Percentiles rank a stretch among this genome's conserved stretches.
Evolutionary conservation across 2,797 vertebrate genomes (phyloP).

Genomic region (Morus bassanus): DNA sequence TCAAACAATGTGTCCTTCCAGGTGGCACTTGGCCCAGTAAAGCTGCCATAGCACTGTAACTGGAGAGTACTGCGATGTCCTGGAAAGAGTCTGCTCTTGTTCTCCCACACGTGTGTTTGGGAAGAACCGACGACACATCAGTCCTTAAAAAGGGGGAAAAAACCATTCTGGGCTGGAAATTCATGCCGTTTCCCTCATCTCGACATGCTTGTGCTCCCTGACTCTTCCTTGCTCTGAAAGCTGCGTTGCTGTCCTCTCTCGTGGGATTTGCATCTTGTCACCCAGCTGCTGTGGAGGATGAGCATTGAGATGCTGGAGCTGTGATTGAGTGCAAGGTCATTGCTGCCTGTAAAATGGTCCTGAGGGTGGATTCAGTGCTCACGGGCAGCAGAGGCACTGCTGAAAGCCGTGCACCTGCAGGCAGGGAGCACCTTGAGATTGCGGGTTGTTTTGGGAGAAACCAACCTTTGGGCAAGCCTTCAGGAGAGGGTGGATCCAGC

Average conservation of each 20-base stretch:
- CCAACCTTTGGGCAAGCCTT: not conserved
- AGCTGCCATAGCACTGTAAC: not conserved
- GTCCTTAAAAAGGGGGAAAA: not conserved
- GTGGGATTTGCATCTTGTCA: rapidly evolving
- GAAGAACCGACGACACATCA: not conserved
- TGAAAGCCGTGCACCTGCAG: not conserved
- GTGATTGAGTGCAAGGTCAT: not conserved
- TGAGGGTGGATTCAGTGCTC: not conserved
- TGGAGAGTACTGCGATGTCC: not conserved
- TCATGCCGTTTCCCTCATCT: not conserved
- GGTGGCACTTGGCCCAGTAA: constrained; percentile 36
- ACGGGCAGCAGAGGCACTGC: not conserved
- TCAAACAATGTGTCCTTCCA: not conserved
- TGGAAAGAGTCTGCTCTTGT: constrained; percentile 40
- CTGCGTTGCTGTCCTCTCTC: not conserved
- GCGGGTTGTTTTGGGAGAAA: not conserved
- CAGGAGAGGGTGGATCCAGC: not conserved
- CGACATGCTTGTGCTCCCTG: not conserved
- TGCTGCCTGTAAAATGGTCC: not conserved
- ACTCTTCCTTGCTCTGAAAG: not conserved
- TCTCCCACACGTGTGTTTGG: not conserved
- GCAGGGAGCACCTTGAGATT: not conserved
- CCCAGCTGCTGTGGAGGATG: not conserved
- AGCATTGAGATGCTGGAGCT: not conserved
- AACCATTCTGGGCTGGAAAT: not conserved